Evolutionary conservation across 2,797 vertebrate genomes (phyloP).

Genomic region (Taenioides sp.): DNA sequence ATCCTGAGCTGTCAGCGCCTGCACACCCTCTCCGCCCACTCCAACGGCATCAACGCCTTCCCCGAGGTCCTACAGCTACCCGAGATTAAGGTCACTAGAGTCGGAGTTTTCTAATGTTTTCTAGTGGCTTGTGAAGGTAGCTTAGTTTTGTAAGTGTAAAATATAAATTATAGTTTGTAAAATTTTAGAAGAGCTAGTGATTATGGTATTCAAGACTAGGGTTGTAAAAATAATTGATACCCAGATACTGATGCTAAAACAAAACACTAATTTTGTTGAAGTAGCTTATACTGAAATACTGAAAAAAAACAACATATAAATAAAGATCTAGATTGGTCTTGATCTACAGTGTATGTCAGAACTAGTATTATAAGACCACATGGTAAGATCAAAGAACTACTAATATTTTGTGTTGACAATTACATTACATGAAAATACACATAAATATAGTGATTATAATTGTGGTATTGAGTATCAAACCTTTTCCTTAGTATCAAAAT

Average conservation of each 20-base stretch:
- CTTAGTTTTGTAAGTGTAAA: too few relatives aligned
- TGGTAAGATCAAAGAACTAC: too few relatives aligned
- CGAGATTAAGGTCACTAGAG: constrained; percentile 88
- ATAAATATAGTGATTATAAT: not conserved
- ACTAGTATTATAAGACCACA: too few relatives aligned
- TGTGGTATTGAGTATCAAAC: not conserved
- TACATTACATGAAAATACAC: not conserved
- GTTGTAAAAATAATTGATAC: not conserved
- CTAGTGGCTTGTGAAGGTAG: not conserved
- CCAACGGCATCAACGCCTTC: constrained; percentile 92
- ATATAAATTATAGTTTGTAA: too few relatives aligned
- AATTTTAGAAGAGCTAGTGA: not conserved
- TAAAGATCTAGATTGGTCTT: too few relatives aligned
- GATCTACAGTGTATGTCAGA: too few relatives aligned
- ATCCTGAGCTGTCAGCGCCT: constrained; percentile 89
- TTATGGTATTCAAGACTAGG: not conserved
- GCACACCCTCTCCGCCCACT: constrained; percentile 93
- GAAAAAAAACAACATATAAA: too few relatives aligned
- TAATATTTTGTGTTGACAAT: not conserved
- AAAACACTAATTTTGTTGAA: too few relatives aligned
- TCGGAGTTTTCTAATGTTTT: not conserved
- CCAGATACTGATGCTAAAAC: too few relatives aligned
- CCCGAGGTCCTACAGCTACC: constrained; percentile 94
- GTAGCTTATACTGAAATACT: too few relatives aligned
- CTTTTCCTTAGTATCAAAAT: not conserved